Evolutionary conservation across 2,113 vertebrate genomes (phyloP), one percentile per base, ranked within the genome.

Genomic region (Rhinichthys klamathensis): DNA sequence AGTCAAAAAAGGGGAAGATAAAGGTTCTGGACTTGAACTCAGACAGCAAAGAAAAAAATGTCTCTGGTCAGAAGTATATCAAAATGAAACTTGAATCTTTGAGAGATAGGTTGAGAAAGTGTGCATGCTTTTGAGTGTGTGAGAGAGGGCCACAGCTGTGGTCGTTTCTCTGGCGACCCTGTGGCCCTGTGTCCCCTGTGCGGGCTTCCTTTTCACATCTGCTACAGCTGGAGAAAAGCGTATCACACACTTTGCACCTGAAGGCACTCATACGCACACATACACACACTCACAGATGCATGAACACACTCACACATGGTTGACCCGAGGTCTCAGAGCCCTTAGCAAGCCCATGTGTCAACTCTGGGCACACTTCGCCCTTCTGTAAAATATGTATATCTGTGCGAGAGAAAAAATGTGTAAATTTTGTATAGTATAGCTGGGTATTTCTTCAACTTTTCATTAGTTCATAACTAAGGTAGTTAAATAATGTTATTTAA

Each of bases 221-320:
- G 93, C 87, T 91, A 90, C 92, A 93, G 93, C 93, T 93, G 92
- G 87, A 93, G 90, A 89, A 89, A 88, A 90, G 88, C 87, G 82
- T 84, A 90, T 90, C 90, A 93, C 88, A 87, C 87, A 89, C 87
- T 80, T 78, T 84, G 88, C 93, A 93, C 93, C 93, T 93, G 92
- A 93, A 94, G 92, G 91, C 91, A 92, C 87, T 76, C 38, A 65
- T 58, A 73, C 60, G 80, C 61, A 86, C 86, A 88, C 72, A 77
- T 51, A 60, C 82, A 80, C 76, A 82, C 80, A 87, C 80, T 83
- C 90, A 80, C 82, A 88, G 41, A 80, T 70, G 84, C 87, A 83
- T 79, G 75, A 70, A 41, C 61, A 88, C 81, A 83, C 65, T 82
- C 54, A 60, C 73, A 85, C 69, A 63, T 32, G 61, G 84, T 63